These are phyloP conservation scores for Chelonus insularis DNA, from an alignment of 1,140 invertebrate species.

Conservation along the genomic window DNA sequence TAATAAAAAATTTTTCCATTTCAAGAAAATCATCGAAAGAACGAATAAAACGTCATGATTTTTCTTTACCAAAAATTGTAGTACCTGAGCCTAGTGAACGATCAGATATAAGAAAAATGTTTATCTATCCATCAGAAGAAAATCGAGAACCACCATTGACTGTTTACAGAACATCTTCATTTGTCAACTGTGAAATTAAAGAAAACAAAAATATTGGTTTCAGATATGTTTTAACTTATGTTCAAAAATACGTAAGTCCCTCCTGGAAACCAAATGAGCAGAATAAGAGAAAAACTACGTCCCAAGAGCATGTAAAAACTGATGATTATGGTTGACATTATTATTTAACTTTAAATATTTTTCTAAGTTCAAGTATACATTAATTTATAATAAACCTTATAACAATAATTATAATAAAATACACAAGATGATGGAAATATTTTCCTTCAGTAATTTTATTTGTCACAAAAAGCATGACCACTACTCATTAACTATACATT, in stretches of 20 bases:
- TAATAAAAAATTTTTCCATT: not conserved
- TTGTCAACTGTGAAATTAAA: constrained; percentile 40
- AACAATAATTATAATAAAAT: too few relatives aligned
- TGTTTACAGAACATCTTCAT: constrained; percentile 43
- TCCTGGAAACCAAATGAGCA: constrained; percentile 32
- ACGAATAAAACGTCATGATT: constrained; percentile 9
- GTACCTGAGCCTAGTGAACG: constrained; percentile 21
- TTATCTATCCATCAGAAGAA: constrained; percentile 43
- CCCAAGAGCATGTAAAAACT: too few relatives aligned
- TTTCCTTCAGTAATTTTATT: too few relatives aligned
- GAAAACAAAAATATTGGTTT: constrained; percentile 34
- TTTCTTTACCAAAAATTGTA: constrained; percentile 27
- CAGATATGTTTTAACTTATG: constrained; percentile 42
- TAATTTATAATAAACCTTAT: too few relatives aligned
- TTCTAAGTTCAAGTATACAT: too few relatives aligned
- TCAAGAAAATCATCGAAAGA: not conserved
- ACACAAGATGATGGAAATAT: too few relatives aligned
- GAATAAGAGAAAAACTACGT: not conserved
- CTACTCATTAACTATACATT: too few relatives aligned
- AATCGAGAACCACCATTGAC: constrained; percentile 38
- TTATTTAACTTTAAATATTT: too few relatives aligned
- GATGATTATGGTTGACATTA: constrained; percentile 33
- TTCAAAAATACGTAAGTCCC: constrained; percentile 42
- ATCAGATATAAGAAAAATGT: constrained; percentile 33
- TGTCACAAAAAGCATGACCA: too few relatives aligned